These are phyloP conservation scores for Lates japonicus DNA, from an alignment of 2,797 vertebrate genomes.

Conservation along the genomic window DNA sequence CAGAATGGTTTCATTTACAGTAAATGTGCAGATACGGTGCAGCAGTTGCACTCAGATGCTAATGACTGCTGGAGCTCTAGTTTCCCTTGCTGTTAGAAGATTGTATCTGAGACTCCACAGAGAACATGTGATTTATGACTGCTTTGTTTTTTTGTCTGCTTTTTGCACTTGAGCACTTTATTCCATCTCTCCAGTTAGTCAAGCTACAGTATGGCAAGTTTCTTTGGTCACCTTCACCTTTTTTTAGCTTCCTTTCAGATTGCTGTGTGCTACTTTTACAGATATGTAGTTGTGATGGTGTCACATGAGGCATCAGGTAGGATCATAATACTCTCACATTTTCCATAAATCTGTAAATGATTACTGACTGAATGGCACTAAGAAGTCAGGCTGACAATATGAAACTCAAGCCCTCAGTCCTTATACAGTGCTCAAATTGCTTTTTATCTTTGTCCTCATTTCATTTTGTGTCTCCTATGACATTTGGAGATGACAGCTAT, in stretches of 20 bases:
- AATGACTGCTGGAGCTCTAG: slow-evolving; percentile 33
- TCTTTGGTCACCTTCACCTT: background rate
- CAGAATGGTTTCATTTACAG: slow-evolving; percentile 30
- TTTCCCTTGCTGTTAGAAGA: slow-evolving; percentile 18
- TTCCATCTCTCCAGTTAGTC: background rate
- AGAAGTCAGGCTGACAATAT: too few species aligned
- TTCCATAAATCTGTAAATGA: too few species aligned
- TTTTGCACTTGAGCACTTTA: slow-evolving; percentile 17
- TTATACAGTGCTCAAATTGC: too few species aligned
- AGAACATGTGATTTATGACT: slow-evolving; percentile 57
- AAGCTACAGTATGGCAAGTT: background rate
- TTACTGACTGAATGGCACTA: too few species aligned
- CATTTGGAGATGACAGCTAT: too few species aligned
- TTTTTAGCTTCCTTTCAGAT: background rate
- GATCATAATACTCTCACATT: too few species aligned
- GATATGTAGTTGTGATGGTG: background rate
- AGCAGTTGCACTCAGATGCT: slow-evolving; percentile 23
- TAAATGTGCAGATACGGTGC: slow-evolving; percentile 18
- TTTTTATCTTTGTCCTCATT: too few species aligned
- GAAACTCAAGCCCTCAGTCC: too few species aligned
- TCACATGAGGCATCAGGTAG: too few species aligned
- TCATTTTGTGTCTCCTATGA: too few species aligned
- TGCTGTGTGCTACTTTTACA: background rate
- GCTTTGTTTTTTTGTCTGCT: slow-evolving; percentile 25
- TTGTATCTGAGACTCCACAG: slow-evolving; percentile 33